Evolutionary conservation across 2,888 invertebrate species (phyloP).

Genomic region (Drosophila anceps): DNA sequence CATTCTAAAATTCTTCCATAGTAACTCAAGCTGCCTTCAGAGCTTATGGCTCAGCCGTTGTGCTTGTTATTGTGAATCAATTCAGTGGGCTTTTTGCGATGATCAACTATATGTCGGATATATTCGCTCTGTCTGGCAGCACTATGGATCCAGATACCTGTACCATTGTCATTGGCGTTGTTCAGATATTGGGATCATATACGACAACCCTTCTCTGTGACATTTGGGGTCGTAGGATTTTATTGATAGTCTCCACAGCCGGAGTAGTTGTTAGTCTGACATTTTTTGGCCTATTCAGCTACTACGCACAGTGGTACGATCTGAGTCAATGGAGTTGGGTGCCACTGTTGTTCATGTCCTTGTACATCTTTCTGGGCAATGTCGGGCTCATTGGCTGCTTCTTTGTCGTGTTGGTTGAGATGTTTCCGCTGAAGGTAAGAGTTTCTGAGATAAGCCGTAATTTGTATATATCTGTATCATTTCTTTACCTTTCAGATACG

Average conservation of each 20-base stretch:
- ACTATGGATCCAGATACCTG: constrained; percentile 79
- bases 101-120: constrained; percentile 82
- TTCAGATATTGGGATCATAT: constrained; percentile 81
- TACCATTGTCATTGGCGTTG: constrained; percentile 80
- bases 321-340: constrained; percentile 74
- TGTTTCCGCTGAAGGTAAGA: constrained; percentile 82
- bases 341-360: constrained; percentile 78
- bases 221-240: constrained; percentile 77
- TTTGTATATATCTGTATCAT: background rate
- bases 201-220: constrained; percentile 79
- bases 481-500: constrained; percentile 70
- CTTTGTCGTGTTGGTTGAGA: constrained; percentile 81
- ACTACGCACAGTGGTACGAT: constrained; percentile 51
- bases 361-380: constrained; percentile 80
- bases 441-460: fast-evolving
- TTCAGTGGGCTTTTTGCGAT: constrained; percentile 82
- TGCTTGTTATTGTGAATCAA: constrained; percentile 76
- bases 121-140: constrained; percentile 77
- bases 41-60: constrained; percentile 65
- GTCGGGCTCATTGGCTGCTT: constrained; percentile 82
- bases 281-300: constrained; percentile 74
- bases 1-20: constrained; percentile 35
- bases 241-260: constrained; percentile 75
- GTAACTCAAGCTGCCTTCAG: constrained; percentile 69
- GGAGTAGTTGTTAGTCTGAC: constrained; percentile 76